A percentile compares a stretch with the other conserved stretches of the same genome.
Evolutionary conservation across 2,888 invertebrate genomes (phyloP).

Genomic region (Lasioglossum villosulum): DNA sequence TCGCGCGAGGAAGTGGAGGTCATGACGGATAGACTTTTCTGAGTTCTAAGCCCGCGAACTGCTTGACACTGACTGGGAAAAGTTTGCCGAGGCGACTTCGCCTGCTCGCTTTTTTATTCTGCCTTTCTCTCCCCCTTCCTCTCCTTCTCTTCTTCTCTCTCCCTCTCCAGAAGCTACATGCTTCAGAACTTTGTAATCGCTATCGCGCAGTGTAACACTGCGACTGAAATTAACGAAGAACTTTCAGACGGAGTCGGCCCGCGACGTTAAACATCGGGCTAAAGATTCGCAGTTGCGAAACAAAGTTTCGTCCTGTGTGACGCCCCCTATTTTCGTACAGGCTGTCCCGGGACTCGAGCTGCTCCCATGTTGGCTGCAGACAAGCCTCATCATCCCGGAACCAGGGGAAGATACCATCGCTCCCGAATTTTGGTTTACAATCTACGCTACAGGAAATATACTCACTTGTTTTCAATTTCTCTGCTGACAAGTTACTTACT

Average conservation of each 20-base stretch:
- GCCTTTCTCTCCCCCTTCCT: background rate
- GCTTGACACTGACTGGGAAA: conserved; percentile 18
- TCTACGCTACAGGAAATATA: background rate
- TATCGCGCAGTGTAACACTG: conserved; percentile 3
- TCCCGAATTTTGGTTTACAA: background rate
- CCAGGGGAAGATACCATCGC: background rate
- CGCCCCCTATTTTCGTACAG: conserved; percentile 1
- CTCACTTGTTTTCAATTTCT: background rate
- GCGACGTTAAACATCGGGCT: background rate
- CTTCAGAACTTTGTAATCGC: conserved; percentile 21
- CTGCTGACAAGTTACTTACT: too few species aligned
- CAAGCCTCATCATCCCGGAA: background rate
- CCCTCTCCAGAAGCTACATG: background rate
- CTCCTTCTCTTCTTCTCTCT: background rate
- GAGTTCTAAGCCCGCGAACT: conserved; percentile 22
- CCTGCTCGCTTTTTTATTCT: background rate
- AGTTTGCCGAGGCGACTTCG: conserved; percentile 36
- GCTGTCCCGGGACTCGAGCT: background rate
- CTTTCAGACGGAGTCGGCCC: background rate
- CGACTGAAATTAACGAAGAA: conserved; percentile 7
- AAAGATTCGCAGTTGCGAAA: background rate
- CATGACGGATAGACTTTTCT: conserved; percentile 68
- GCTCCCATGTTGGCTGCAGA: background rate
- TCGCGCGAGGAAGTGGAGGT: conserved; percentile 52
- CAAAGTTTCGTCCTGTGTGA: conserved; percentile 9